Evolutionary conservation across 2,888 invertebrate species (phyloP).

Genomic region (Eutolmus rufibarbis): DNA sequence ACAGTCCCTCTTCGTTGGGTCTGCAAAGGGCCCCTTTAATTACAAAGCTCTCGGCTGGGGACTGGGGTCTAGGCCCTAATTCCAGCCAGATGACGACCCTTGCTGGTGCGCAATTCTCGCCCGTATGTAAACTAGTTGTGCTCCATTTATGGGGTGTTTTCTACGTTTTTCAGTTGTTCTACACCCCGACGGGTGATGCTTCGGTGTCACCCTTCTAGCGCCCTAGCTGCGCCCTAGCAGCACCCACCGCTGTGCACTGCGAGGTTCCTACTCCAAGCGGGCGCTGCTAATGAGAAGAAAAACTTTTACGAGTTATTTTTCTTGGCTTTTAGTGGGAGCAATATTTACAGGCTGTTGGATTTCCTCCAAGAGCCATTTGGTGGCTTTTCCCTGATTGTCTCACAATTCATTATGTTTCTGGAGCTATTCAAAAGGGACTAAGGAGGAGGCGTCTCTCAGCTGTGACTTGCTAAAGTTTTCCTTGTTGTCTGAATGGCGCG

Average conservation of each 20-base stretch:
- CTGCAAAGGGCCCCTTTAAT: slow-evolving; percentile 13
- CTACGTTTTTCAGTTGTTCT: not conserved
- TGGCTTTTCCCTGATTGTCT: slow-evolving; percentile 30
- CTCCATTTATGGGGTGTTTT: slow-evolving; percentile 1
- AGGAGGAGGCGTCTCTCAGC: not conserved
- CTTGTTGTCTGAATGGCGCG: not conserved
- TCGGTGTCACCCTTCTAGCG: not conserved
- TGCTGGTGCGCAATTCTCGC: not conserved
- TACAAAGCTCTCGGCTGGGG: not conserved
- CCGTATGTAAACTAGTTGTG: slow-evolving; percentile 24
- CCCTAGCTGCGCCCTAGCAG: not conserved
- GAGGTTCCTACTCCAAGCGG: not conserved
- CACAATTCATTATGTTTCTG: slow-evolving; percentile 30
- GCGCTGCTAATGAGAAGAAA: slow-evolving; percentile 30
- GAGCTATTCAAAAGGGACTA: slow-evolving; percentile 1
- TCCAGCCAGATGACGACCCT: slow-evolving; percentile 20
- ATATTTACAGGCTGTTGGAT: slow-evolving; percentile 35
- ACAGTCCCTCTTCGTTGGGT: slow-evolving; percentile 20
- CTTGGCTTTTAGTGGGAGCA: slow-evolving; percentile 32
- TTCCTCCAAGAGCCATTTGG: slow-evolving; percentile 29
- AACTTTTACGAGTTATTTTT: slow-evolving; percentile 38
- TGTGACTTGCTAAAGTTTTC: slow-evolving; percentile 23
- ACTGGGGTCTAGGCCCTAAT: not conserved
- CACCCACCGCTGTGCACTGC: not conserved
- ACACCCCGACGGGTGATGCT: not conserved